These are phyloP conservation scores for Platycheirus albimanus DNA, from an alignment of 2,888 invertebrate genomes.

Conservation along the genomic window DNA sequence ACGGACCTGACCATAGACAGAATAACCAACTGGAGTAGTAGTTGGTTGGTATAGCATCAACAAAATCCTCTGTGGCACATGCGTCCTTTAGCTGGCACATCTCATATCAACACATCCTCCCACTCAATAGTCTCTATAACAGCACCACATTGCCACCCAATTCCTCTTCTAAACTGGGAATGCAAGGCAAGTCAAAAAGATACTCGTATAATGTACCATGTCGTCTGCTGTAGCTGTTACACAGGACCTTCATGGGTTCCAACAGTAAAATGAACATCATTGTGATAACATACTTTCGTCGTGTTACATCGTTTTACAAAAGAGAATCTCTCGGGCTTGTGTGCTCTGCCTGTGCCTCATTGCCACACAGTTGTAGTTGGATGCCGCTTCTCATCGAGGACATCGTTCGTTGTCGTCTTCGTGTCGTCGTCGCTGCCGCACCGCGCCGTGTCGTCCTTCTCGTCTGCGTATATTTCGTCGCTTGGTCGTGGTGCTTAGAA, in stretches of 20 bases:
- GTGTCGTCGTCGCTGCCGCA: slow-evolving; percentile 15
- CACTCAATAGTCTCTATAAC: background rate
- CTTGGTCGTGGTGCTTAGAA: slow-evolving; percentile 25
- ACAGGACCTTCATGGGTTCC: slow-evolving; percentile 53
- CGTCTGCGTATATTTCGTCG: background rate
- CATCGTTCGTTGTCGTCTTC: slow-evolving; percentile 12
- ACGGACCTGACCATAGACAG: slow-evolving; percentile 29
- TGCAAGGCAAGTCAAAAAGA: slow-evolving; percentile 54
- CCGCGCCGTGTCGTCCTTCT: slow-evolving; percentile 2
- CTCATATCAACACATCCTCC: slow-evolving; percentile 60
- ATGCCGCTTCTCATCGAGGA: slow-evolving; percentile 23
- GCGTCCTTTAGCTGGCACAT: slow-evolving; percentile 60
- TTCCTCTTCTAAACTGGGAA: slow-evolving; percentile 34
- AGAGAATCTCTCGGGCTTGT: slow-evolving; percentile 56
- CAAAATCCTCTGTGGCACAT: slow-evolving; percentile 64
- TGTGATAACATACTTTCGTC: slow-evolving; percentile 71
- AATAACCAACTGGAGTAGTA: background rate
- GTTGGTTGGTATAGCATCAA: slow-evolving; percentile 21
- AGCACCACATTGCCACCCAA: background rate
- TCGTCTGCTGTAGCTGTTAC: slow-evolving; percentile 45
- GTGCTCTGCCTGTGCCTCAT: slow-evolving; percentile 20
- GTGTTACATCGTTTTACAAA: slow-evolving; percentile 70
- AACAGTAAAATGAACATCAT: slow-evolving; percentile 64
- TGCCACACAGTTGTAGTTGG: slow-evolving; percentile 23
- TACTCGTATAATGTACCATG: slow-evolving; percentile 60